Conservation (phyloP, 1,140 invertebrate species). For the Thrips palmi region DNA sequence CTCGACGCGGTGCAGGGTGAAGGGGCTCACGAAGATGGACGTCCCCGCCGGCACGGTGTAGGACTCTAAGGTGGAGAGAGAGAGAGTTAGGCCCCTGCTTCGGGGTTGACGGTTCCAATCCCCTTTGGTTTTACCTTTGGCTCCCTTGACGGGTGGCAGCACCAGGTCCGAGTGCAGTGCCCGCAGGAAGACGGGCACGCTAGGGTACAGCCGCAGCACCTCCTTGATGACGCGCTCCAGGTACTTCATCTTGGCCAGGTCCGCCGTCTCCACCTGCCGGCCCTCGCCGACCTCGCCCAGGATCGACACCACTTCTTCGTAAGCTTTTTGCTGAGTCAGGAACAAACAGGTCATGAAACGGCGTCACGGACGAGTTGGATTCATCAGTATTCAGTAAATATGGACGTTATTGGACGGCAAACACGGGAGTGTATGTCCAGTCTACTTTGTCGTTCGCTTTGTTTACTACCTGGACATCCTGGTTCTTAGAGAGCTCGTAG, state of each 20-base stretch:
- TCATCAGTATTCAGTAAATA: too few species aligned
- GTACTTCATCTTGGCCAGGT: slow-evolving; percentile 46
- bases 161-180: too few species aligned
- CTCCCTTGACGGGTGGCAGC: slow-evolving; percentile 16
- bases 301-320: slow-evolving; percentile 41
- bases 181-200: slow-evolving; percentile 47
- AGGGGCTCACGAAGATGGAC: slow-evolving; percentile 29
- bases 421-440: too few species aligned
- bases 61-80: too few species aligned
- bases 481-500: slow-evolving; percentile 36
- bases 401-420: too few species aligned
- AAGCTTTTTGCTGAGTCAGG: slow-evolving; percentile 11
- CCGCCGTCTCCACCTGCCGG: slow-evolving; percentile 33
- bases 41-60: slow-evolving; percentile 31
- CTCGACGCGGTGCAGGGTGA: slow-evolving; percentile 44
- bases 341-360: too few species aligned
- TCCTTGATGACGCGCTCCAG: slow-evolving; percentile 55
- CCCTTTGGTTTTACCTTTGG: too few species aligned
- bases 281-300: slow-evolving; percentile 29
- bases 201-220: slow-evolving; percentile 43
- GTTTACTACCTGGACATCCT: slow-evolving; percentile 34
- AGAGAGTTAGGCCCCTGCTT: too few species aligned
- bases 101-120: slow-evolving; percentile 17
- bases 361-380: too few species aligned
- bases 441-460: too few species aligned